A percentile compares a stretch with the other conserved stretches of the same genome.
Conservation (phyloP, 2,888 invertebrate species). For the Nudaria mundana region DNA sequence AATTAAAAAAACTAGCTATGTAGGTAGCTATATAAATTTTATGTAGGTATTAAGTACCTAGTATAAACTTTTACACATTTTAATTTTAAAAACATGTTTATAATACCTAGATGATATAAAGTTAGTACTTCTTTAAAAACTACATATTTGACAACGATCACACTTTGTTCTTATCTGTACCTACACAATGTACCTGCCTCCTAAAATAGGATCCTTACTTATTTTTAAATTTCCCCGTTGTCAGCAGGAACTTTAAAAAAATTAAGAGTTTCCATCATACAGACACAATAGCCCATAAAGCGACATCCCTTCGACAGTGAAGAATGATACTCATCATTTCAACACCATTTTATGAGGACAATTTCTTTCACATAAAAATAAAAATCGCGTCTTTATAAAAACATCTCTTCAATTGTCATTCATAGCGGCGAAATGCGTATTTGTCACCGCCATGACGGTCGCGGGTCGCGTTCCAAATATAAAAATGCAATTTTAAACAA, state of each 20-base stretch:
- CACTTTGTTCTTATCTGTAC: no score
- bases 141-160: no score
- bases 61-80: no score
- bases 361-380: constrained; percentile 80
- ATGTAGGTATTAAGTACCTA: no score
- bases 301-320: constrained; percentile 72
- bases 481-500: constrained; percentile 81
- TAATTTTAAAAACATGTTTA: no score
- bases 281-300: constrained; percentile 73
- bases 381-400: constrained; percentile 77
- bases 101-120: no score
- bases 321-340: constrained; percentile 78
- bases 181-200: no score
- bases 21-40: no score
- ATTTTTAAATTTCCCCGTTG: not conserved
- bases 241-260: constrained; percentile 18
- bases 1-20: no score
- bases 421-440: constrained; percentile 76
- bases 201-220: no score
- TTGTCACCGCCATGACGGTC: constrained; percentile 75
- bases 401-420: constrained; percentile 81
- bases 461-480: constrained; percentile 77
- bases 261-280: constrained; percentile 52
- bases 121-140: no score
- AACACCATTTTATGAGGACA: constrained; percentile 75